Evolutionary conservation across 2,113 vertebrate genomes (phyloP), one percentile per base, ranked within the genome.

Genomic region (Loxodonta africana): DNA sequence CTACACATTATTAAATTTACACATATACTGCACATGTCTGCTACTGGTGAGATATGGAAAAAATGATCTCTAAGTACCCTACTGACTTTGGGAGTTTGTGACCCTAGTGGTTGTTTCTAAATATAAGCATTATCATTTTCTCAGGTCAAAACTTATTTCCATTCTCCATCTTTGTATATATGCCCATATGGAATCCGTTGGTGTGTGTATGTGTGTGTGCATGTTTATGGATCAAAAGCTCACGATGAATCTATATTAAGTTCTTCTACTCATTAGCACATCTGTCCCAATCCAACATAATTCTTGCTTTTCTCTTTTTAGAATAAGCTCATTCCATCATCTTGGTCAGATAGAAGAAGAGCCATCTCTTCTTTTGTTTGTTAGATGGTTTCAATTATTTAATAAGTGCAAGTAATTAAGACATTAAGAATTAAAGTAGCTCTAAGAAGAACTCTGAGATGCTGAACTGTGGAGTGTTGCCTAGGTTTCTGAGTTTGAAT

Each of bases 351-450:
- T 14, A 94, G 95, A 96, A 94, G 97, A 97, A 96, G 76, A 98
- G 44, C 86, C 92, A 98, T 95, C 96, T 98, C 97, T 89, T 98
- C 97, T 98, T 97, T 98, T 98, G 98, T 98, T 98, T 94, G 95
- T 98, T 97, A 96, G 97, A 95, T 53, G 77, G 83, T 97, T 97
- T 98, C 93, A 99, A 98, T 99, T 98, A 99, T 99, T 98, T 97
- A 98, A 96, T 98, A 98, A 97, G 97, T 98, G 71, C 96, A 96
- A 98, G 98, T 98, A 98, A 98, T 99, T 98, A 98, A 98, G 91
- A 81, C 98, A 98, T 99, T 99, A 99, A 99, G 98, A 98, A 99
- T 99, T 99, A 98, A 99, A 98, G 85, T 96, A 77, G 67, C 93
- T 97, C 96, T 95, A 97, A 93, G 97, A 97, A 97, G 89, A 95